Conservation (phyloP, 2,113 vertebrate genomes). For the Chloropsis cyanopogon region DNA sequence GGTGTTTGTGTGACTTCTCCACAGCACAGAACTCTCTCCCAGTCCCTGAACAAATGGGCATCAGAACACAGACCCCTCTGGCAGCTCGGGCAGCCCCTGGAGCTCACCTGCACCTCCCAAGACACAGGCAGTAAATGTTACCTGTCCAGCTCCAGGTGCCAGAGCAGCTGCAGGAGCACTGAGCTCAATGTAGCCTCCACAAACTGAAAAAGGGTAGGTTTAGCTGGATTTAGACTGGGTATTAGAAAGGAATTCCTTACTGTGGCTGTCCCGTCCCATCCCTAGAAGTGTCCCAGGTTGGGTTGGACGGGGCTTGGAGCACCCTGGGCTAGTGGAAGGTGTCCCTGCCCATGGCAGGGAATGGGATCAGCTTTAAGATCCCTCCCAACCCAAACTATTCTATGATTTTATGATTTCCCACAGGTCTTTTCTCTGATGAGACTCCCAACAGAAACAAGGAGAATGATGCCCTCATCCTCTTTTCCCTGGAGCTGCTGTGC, state of each 20-base stretch:
- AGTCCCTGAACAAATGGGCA: fast-evolving
- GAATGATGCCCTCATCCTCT: neutral
- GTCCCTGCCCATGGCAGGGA: neutral
- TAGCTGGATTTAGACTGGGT: neutral
- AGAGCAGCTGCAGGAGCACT: neutral
- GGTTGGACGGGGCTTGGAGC: fast-evolving
- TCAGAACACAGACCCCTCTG: neutral
- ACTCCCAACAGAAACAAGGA: neutral
- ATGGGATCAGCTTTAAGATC: neutral
- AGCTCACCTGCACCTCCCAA: neutral
- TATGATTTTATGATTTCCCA: neutral
- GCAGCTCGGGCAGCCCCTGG: neutral
- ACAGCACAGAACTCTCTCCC: neutral
- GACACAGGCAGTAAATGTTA: fast-evolving
- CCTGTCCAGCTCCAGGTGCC: neutral
- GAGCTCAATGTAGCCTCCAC: fast-evolving
- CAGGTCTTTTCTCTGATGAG: neutral
- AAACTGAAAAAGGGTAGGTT: neutral
- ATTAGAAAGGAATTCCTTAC: neutral
- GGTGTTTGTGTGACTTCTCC: neutral
- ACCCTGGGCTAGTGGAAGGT: fast-evolving
- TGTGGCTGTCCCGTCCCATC: neutral
- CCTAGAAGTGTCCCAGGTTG: neutral
- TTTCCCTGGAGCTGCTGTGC: neutral
- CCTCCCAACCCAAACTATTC: neutral